Base-by-base conservation (phyloP, 2,888 invertebrate genomes). In the Automeris io region DNA sequence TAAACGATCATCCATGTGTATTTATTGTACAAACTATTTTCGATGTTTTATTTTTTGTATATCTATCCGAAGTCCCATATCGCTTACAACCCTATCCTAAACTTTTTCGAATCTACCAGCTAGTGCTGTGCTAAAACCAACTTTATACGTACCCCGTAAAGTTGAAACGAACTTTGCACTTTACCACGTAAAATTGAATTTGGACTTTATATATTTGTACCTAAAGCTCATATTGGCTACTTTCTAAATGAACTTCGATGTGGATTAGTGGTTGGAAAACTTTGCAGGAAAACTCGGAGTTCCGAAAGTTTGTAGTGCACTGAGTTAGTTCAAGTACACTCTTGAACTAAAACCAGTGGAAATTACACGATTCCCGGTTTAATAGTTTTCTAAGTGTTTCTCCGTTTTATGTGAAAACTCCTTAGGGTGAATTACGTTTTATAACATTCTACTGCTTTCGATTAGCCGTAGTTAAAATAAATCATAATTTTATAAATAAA, bases 181-280 rank as follows among this genome's bases (percentile, higher is more conserved):
- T 2, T 16, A 3, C 2, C 9, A 23, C 5, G 18, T 18, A 32
- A 37, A 37, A 23, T 37, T 16, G 18, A 37, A 37, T 29, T 16
- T 32, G 40, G 48, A 54, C 59, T 58, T 55, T 68, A 65, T 57
- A 43, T 22, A 42, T 39, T 44, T 40, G 44, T 35, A 12, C 8
- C 43, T 68, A 69, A 60, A 66, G 73, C 67, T 61, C 55, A 51
- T 57, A 67, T 70, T 68, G 58, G 66, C 48, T 51, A 47, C 55
- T 58, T 54, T 52, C 52, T 61, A 62, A 61, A 54, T 43, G 53
- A 64, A 68, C 61, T 72, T 69, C 59, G 55, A 63, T 70, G 66
- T 64, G 63, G 73, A 75, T 75, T 74, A 70, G 74, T 61, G 66
- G 67, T 63, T 42, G 49, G 54, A 54, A 55, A 62, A 54, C 61